Base-by-base conservation (phyloP, 2,797 vertebrate genomes). In the Lemur catta region DNA sequence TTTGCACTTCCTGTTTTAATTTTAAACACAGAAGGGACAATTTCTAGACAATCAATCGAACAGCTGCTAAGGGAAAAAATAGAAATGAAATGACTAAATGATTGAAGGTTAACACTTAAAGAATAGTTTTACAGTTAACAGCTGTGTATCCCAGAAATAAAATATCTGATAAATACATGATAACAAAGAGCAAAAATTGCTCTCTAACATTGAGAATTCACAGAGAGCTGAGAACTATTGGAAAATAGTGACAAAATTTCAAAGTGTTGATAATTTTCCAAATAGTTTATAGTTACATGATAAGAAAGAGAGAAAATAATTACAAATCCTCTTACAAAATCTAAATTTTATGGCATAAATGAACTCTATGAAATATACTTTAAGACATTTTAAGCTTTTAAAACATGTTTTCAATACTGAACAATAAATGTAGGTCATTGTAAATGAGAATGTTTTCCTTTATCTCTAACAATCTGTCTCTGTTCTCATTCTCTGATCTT, bases 81-180 rank as follows among this genome's bases (percentile, higher is more conserved):
- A 97, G 95, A 92, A 97, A 88, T 72, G 72, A 97, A 91, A 89
- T 93, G 41, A 57, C 80, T 94, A 88, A 93, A 82, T 91, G 41
- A 97, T 55, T 97, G 76, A 97, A 96, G 28, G 46, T 59, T 97
- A 85, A 91, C 80, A 82, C 35, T 95, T 95, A 91, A 95, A 91
- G 71, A 95, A 89, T 74, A 65, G 41, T 81, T 93, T 93, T 93
- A 63, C 30, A 86, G n/a, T 81, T 92, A 94, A 94, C 71, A 97
- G 78, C 82, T 94, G 43, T 75, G 30, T 63, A 57, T 87, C 41
- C 55, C 72, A 85, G 4, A 94, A 96, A 96, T 82, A 95, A 95
- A 96, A 80, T 84, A 89, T 76, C 71, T 61, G 50, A 93, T 76
- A 96, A 96, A 95, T 63, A 84, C 35, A 28, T 78, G 41, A 69